Evolutionary conservation across 2,888 invertebrate genomes (phyloP).

Genomic region (Lasioglossum leucozonium): DNA sequence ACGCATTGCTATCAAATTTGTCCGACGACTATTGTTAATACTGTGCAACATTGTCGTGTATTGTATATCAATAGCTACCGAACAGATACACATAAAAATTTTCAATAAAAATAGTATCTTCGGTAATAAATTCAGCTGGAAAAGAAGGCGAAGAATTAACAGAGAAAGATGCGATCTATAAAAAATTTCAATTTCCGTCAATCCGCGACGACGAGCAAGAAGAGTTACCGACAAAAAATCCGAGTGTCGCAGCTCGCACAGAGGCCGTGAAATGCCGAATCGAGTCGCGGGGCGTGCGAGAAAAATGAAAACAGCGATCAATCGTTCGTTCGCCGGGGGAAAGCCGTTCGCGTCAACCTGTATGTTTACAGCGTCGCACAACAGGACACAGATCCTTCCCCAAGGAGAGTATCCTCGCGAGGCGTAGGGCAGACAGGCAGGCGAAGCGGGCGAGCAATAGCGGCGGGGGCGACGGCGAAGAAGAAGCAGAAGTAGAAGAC

Average conservation of each 20-base stretch:
- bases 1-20: not conserved
- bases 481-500: not conserved
- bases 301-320: not conserved
- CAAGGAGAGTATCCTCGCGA: slow-evolving; percentile 19
- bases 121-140: not conserved
- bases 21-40: not conserved
- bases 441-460: not conserved
- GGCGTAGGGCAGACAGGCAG: not conserved
- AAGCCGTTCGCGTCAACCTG: not conserved
- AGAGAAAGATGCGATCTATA: not conserved
- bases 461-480: too few species aligned
- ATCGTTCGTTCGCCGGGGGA: not conserved
- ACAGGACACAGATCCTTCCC: slow-evolving; percentile 6
- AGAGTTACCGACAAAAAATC: not conserved
- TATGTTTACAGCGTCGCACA: slow-evolving; percentile 4
- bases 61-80: not conserved
- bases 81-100: not conserved
- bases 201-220: not conserved
- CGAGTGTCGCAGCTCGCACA: not conserved
- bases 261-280: not conserved
- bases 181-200: too few species aligned
- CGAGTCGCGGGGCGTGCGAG: not conserved
- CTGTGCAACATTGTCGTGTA: not conserved
- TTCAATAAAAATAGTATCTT: not conserved
- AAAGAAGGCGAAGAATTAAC: not conserved